Conservation (phyloP, 2,888 invertebrate genomes). For the Phalera bucephala region DNA sequence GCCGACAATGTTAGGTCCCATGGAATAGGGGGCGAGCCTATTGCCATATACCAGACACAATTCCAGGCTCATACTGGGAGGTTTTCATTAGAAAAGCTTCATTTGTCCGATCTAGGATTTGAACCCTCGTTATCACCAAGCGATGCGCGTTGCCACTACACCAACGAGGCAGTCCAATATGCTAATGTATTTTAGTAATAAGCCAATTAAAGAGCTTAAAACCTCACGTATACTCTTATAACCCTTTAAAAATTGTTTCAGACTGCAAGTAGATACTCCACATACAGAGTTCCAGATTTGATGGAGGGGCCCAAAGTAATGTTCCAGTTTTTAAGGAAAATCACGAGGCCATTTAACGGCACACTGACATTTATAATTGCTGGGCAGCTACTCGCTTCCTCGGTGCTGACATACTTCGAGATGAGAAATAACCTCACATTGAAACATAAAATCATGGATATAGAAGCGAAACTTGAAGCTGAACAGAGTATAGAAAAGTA, state of each 20-base stretch:
- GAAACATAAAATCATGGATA: constrained; percentile 55
- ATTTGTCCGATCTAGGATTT: no score
- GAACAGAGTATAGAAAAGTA: constrained; percentile 23
- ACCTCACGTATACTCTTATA: no score
- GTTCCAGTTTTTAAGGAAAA: constrained; percentile 74
- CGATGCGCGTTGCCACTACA: no score
- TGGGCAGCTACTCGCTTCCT: constrained; percentile 79
- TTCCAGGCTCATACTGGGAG: no score
- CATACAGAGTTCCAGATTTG: constrained; percentile 86
- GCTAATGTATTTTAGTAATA: no score
- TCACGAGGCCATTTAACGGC: constrained; percentile 79
- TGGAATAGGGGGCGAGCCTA: no score
- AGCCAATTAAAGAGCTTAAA: constrained; percentile 3
- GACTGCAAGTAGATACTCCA: constrained; percentile 85
- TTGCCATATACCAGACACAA: no score
- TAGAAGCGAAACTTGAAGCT: constrained; percentile 51
- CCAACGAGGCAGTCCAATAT: no score
- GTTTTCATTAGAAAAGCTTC: no score
- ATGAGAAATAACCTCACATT: constrained; percentile 73
- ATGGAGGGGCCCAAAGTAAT: constrained; percentile 79
- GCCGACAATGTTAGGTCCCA: no score
- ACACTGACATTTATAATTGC: constrained; percentile 70
- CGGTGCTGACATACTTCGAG: constrained; percentile 85
- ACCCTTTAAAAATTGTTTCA: constrained; percentile 51
- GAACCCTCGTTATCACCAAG: no score